These are phyloP conservation scores for Nyctereutes procyonoides DNA, from an alignment of 2,113 vertebrate genomes.

Conservation along the genomic window DNA sequence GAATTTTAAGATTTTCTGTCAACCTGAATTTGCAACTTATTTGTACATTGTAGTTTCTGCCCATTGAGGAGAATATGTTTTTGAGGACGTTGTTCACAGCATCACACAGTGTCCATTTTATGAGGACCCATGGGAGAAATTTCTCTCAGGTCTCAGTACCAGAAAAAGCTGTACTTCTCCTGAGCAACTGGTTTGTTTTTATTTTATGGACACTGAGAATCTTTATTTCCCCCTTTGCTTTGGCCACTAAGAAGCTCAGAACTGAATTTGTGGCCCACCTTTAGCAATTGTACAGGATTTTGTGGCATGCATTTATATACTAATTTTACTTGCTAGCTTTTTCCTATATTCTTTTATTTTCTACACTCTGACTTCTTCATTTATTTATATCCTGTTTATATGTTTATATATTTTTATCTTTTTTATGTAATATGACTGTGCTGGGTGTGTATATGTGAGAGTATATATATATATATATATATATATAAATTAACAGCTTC, in stretches of 20 bases:
- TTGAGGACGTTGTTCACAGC: conserved; percentile 34
- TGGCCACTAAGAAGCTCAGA: conserved; percentile 52
- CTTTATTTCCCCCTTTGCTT: conserved; percentile 63
- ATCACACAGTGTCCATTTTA: conserved; percentile 53
- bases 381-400: conserved; percentile 63
- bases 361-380: conserved; percentile 40
- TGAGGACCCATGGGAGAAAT: conserved; percentile 48
- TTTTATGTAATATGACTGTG: neutral
- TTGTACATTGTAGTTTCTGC: conserved; percentile 68
- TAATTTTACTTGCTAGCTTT: conserved; percentile 63
- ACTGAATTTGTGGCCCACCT: conserved; percentile 48
- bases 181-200: conserved; percentile 63
- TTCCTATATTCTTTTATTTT: conserved; percentile 61
- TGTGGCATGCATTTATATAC: conserved; percentile 44
- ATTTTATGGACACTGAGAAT: conserved; percentile 62
- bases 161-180: conserved; percentile 62
- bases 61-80: conserved; percentile 59
- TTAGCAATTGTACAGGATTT: conserved; percentile 52
- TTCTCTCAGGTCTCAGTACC: conserved; percentile 61
- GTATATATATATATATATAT: neutral
- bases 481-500: conserved; percentile 1
- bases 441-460: conserved; percentile 30
- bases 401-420: neutral
- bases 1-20: conserved; percentile 59
- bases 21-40: conserved; percentile 60